Base-by-base conservation (phyloP, 2,113 vertebrate genomes). In the Smithornis capensis region DNA sequence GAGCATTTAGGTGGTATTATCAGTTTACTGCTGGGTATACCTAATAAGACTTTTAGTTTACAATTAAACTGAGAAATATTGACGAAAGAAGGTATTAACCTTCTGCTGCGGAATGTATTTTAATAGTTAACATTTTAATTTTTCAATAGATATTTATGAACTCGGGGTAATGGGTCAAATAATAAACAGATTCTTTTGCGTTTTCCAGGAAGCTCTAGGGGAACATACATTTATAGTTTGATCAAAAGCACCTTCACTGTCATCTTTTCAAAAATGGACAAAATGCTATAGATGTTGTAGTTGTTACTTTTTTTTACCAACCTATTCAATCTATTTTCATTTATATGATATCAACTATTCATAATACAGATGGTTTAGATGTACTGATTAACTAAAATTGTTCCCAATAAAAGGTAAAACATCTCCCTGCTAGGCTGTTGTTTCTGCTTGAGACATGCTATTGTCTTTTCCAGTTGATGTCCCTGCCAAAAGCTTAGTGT, bases 1-100 rank as follows among this genome's bases (percentile, higher is more conserved):
- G 90, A 98, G 73, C 97, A 96, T 97, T 97, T 98, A 98, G 96
- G 89, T 89, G 88, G 75, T 96, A 95, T 97, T 97, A 97, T 89
- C 62, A 73, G 90, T 95, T 97, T 96, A 97, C 94, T 97, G 90
- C 76, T 95, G 88, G 92, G 53, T 97, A 93, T 94, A 92, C 53
- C 70, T 96, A 95, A 93, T 95, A 97, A 97, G 97, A 96, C n/a
- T 96, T 95, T 88, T 91, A 94, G 91, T 97, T 94, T 97, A 97
- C 96, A 96, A 96, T 95, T 96, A 97, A 80, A 96, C 81, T 62
- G 89, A 97, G 80, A 95, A 95, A 93, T 88, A 85, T 55, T 19
- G 37, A 91, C 75, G 95, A 95, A 97, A 96, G 55, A 95, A 70
- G 60, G 31, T 91, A 92, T 97, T 97, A 96, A 95, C 89, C 92